Evolutionary conservation across 1,140 invertebrate species (phyloP), one percentile per base, ranked within the genome.

Genomic region (Andricus grossulariae): DNA sequence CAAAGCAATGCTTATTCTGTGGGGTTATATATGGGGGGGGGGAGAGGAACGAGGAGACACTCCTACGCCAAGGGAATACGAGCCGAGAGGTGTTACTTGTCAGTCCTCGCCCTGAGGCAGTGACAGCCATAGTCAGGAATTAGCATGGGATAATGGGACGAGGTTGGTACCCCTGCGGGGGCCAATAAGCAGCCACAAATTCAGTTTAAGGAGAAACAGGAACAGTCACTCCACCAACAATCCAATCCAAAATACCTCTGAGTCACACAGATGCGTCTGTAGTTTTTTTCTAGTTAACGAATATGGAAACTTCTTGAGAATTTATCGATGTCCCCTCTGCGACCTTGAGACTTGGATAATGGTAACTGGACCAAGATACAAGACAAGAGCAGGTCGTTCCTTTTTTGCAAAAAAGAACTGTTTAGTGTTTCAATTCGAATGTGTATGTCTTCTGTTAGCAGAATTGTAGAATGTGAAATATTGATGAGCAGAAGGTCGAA

Each of bases 61-160:
- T 89, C 89, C 88, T 90, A 88, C 86, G 83, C 83, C 82, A 77
- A 84, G 80, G 78, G 82, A 87, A 88, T 84, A 88, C 84, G 86
- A 85, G 84, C 81, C 84, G 84, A 89, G 86, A 91, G 90, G 90
- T 91, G 90, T 91, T 91, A 90, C 87, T 90, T 90, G 90, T 91
- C 89, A 91, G 88, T 90, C 88, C 84, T 85, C 80, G 81, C 82
- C 90, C 86, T 83, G 86, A 89, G 89, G 89, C 90, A 91, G 89
- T 91, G 90, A 91, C 90, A 91, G 90, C 87, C 88, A 82, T 86
- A 84, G 86, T 84, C 87, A 75, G 84, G 87, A 91, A 91, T 91
- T 91, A 91, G 90, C 90, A 91, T 92, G 90, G 89, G 91, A 91
- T 91, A 92, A 92, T 91, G 87, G 89, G 88, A 91, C 87, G 83